Conservation (phyloP, 2,797 vertebrate species). For the Sebastes elongatus region DNA sequence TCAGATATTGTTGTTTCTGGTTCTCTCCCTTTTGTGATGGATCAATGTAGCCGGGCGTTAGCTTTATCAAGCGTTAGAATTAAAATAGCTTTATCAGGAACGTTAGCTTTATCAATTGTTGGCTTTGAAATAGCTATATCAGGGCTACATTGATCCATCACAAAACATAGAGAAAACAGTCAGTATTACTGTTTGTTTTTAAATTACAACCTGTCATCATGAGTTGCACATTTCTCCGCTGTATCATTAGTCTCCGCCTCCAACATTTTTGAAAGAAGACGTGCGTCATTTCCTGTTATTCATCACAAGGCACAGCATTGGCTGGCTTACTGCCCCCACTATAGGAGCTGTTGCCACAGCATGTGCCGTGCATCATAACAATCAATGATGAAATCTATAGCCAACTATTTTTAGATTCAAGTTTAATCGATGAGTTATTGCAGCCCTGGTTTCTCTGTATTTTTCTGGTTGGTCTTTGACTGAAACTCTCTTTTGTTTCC, state of each 20-base stretch:
- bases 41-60: background rate
- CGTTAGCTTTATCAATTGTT: no score
- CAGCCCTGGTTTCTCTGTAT: background rate
- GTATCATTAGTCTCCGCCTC: no score
- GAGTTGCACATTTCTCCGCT: no score
- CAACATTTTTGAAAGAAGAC: no score
- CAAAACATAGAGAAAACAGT: no score
- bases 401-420: background rate
- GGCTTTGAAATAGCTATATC: no score
- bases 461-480: background rate
- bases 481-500: background rate
- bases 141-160: no score
- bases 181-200: background rate
- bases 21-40: background rate
- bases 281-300: no score
- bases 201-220: no score
- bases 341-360: background rate
- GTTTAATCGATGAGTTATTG: background rate
- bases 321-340: background rate
- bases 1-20: background rate
- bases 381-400: background rate
- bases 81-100: fast-evolving
- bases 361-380: background rate
- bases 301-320: background rate
- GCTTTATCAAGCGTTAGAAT: background rate